phyloP scores from a whole-genome alignment of 2,113 vertebrate genomes.

The Aegithalos caudatus region DNA sequence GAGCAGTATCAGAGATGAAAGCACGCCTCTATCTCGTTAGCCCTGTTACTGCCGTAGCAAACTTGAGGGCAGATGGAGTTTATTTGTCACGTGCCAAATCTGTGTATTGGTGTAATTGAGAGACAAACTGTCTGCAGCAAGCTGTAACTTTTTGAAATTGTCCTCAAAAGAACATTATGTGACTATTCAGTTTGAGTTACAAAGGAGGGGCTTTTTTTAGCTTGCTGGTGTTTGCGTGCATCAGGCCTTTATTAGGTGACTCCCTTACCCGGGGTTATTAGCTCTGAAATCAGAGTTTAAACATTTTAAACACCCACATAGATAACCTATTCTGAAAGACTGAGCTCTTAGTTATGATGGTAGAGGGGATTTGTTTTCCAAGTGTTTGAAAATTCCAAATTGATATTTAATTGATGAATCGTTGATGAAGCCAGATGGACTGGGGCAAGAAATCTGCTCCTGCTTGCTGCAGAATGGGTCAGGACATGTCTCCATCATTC shows the following conservation, averaged over 20 bases:
- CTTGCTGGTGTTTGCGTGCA: background rate
- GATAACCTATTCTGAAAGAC: background rate
- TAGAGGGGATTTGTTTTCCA: background rate
- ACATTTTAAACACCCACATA: background rate
- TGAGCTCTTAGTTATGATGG: background rate
- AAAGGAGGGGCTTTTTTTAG: background rate
- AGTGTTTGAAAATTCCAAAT: background rate
- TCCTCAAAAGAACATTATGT: background rate
- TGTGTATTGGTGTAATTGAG: background rate
- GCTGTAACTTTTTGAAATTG: conserved; percentile 14
- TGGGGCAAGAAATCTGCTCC: background rate
- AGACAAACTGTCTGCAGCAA: conserved; percentile 21
- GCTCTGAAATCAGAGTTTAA: background rate
- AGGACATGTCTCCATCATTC: fast-evolving
- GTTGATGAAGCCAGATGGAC: background rate
- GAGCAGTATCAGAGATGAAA: background rate
- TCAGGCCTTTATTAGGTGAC: background rate
- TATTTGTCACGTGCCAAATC: background rate
- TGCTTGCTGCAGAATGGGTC: background rate
- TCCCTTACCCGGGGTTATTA: background rate
- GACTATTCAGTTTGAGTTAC: background rate
- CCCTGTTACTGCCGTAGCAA: background rate
- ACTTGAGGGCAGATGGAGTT: background rate
- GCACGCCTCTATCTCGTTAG: background rate
- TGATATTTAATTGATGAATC: background rate